Conservation (phyloP, 1,140 invertebrate species). For the Drosophila albomicans region DNA sequence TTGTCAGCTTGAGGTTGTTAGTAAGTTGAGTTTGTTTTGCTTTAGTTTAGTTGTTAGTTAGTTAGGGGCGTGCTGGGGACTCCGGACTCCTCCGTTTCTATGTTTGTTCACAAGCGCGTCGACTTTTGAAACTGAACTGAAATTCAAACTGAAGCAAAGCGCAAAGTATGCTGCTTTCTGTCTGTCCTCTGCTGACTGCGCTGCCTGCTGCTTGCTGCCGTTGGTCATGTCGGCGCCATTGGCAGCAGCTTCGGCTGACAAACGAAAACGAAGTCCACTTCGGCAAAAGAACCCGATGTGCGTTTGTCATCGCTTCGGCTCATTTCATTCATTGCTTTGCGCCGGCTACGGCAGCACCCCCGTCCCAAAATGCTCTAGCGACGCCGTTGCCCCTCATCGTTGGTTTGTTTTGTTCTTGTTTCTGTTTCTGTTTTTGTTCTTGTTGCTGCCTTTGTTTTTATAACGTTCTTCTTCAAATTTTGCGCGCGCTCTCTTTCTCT, state of each 20-base stretch:
- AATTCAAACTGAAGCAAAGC: constrained; percentile 41
- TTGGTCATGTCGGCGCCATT: constrained; percentile 49
- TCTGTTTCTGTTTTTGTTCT: constrained; percentile 46
- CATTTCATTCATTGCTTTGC: constrained; percentile 68
- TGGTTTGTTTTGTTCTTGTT: constrained; percentile 34
- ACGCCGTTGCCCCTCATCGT: constrained; percentile 27
- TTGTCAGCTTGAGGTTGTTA: background rate
- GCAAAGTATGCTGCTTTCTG: constrained; percentile 19
- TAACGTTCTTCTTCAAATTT: constrained; percentile 66
- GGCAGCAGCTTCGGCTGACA: constrained; percentile 64
- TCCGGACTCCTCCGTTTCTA: constrained; percentile 42
- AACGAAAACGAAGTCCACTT: constrained; percentile 2
- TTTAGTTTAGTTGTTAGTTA: constrained; percentile 38
- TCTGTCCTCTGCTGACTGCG: background rate
- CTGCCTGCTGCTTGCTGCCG: constrained; percentile 12
- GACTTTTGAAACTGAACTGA: constrained; percentile 68
- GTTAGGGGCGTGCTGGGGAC: constrained; percentile 39
- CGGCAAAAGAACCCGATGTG: constrained; percentile 6
- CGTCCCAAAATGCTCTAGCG: background rate
- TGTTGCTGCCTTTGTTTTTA: constrained; percentile 80
- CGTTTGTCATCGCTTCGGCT: constrained; percentile 42
- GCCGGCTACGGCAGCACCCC: constrained; percentile 15
- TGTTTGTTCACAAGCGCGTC: constrained; percentile 66
- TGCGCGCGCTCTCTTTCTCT: constrained; percentile 5
- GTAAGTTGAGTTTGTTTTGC: no score